phyloP scores from a whole-genome alignment of 1,140 invertebrate species.

The Idris sp. region DNA sequence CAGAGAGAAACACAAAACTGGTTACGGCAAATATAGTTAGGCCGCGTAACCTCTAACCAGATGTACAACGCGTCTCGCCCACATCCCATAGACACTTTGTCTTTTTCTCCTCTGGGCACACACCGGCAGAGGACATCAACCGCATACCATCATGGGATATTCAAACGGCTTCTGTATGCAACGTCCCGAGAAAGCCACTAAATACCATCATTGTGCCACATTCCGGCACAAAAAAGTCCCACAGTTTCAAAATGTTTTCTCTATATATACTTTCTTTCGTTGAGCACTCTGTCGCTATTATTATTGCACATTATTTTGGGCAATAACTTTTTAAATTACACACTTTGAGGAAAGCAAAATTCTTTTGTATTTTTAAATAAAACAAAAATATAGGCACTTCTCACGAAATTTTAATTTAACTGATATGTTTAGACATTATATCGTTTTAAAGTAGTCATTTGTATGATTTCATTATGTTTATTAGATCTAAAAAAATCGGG shows the following conservation, averaged over 20 bases:
- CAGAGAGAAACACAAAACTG: conserved; percentile 16
- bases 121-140: conserved; percentile 27
- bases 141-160: conserved; percentile 38
- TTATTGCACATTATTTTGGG: conserved; percentile 34
- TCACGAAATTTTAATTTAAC: no score
- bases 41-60: conserved; percentile 24
- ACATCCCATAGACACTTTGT: conserved; percentile 24
- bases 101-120: no score
- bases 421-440: no score
- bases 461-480: no score
- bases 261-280: conserved; percentile 41
- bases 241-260: conserved; percentile 37
- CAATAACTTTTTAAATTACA: conserved; percentile 42
- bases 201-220: conserved; percentile 51
- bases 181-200: conserved; percentile 48
- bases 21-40: conserved; percentile 49
- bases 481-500: no score
- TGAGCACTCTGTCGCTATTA: conserved; percentile 30
- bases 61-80: conserved; percentile 35
- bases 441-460: no score
- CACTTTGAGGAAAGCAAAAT: conserved; percentile 14
- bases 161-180: conserved; percentile 24
- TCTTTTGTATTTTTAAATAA: no score
- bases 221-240: conserved; percentile 36
- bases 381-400: no score